Evolutionary conservation across 2,888 invertebrate genomes (phyloP), one percentile per base, ranked within the genome.

Genomic region (Mythimna ferrago): DNA sequence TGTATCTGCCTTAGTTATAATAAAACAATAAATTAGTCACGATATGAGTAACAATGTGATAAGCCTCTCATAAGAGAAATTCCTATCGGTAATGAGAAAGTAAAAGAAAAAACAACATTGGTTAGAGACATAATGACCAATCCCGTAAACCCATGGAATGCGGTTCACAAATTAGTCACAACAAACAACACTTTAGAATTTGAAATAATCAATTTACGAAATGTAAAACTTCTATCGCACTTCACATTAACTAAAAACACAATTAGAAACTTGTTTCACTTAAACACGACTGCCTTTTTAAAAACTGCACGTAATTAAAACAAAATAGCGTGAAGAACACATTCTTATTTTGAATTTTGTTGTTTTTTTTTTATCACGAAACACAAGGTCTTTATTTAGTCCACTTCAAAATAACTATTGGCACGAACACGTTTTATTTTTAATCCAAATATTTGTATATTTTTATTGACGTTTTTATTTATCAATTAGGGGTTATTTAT

Each of bases 401-500:
- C 69, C 58, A 69, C 75, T 60, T 71, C 35, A 56, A 83, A 77
- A 71, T 74, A 71, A 48, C 61, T 68, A 60, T 79, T 71, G 62
- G 71, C 75, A 80, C 83, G 32, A 44, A 65, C 14, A 19, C 54
- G 32, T 78, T 62, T 48, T 79, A 73, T 68, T 74, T 80, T 79
- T 78, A 70, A 14, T 44, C 21, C 10, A 16, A 65, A 63, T 68
- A 41, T 51, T 67, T 38, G 4, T 35, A 21, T 62, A 69, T 76
- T 65, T 65, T 72, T 66, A 65, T 0, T 5, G 5, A 32, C 11
- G 21, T 56, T 69, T 68, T 63, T 58, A 54, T 19, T 68, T 69
- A 62, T 66, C 64, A 60, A 76, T 83, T 78, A 80, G 7, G 53
- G 60, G 38, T 83, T 86, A 73, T 80, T 87, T 87, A 87, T 76